A percentile compares a stretch with the other conserved stretches of the same genome.
phyloP scores from a whole-genome alignment of 2,113 vertebrate species.

The Oreotragus oreotragus region DNA sequence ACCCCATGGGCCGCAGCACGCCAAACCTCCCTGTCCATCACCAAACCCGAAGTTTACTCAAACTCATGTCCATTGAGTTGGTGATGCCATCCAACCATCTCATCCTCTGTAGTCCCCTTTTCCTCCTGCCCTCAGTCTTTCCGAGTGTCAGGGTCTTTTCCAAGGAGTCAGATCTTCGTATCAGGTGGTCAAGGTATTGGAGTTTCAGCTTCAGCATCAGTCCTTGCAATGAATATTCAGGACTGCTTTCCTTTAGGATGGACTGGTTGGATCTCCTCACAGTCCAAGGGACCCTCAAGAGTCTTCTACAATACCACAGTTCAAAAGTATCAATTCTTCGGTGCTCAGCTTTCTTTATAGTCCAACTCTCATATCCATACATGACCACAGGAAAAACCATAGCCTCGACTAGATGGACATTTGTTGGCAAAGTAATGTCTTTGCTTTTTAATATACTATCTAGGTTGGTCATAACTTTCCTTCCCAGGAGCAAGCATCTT shows the following conservation, averaged over 20 bases:
- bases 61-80: neutral
- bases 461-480: neutral
- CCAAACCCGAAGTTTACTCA: neutral
- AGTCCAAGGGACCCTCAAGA: neutral
- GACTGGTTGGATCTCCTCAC: neutral
- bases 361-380: too few relatives aligned
- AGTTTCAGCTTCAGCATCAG: neutral
- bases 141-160: neutral
- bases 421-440: neutral
- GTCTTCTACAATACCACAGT: neutral
- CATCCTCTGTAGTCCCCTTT: neutral
- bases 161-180: neutral
- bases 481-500: neutral
- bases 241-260: neutral
- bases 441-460: neutral
- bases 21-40: neutral
- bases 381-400: neutral
- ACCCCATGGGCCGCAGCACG: fast-evolving
- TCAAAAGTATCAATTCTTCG: neutral
- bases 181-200: neutral
- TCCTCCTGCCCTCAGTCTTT: neutral
- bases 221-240: neutral
- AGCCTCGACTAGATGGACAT: neutral
- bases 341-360: too few relatives aligned
- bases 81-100: neutral